Evolutionary conservation across 2,888 invertebrate species (phyloP).

Genomic region (Melolontha melolontha): DNA sequence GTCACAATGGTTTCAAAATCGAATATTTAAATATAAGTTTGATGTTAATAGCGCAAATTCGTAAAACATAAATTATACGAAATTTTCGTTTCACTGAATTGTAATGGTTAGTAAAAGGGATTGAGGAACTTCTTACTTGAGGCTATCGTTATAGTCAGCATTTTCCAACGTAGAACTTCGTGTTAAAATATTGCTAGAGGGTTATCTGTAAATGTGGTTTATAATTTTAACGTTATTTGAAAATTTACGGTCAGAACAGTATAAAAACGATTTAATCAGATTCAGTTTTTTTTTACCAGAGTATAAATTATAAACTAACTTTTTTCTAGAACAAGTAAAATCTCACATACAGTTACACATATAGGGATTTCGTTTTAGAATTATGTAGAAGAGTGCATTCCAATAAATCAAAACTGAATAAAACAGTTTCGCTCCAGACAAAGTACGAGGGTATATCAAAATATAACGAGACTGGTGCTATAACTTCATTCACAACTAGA

Average conservation of each 20-base stretch:
- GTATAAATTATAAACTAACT: background rate
- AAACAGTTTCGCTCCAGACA: too few species aligned
- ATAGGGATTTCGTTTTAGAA: too few species aligned
- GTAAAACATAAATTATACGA: constrained; percentile 37
- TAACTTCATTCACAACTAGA: too few species aligned
- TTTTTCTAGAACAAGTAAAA: background rate
- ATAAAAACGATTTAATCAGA: constrained; percentile 31
- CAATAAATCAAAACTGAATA: too few species aligned
- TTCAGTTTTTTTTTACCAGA: constrained; percentile 13
- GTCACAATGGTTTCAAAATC: too few species aligned
- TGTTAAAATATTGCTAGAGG: constrained; percentile 50
- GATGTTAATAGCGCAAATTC: constrained; percentile 22
- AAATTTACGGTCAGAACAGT: constrained; percentile 47
- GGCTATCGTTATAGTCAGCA: constrained; percentile 48
- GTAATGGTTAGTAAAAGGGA: constrained; percentile 41
- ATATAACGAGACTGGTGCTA: too few species aligned
- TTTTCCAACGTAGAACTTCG: constrained; percentile 46
- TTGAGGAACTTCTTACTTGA: constrained; percentile 47
- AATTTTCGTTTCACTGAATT: constrained; percentile 42
- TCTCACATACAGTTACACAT: too few species aligned
- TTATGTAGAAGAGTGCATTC: too few species aligned
- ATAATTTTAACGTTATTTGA: constrained; percentile 53
- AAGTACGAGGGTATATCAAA: too few species aligned
- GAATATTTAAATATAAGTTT: background rate
- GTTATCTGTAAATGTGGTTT: constrained; percentile 53